Evolutionary conservation across 2,797 vertebrate genomes (phyloP), one percentile per base, ranked within the genome.

Genomic region (Cyclura pinguis): DNA sequence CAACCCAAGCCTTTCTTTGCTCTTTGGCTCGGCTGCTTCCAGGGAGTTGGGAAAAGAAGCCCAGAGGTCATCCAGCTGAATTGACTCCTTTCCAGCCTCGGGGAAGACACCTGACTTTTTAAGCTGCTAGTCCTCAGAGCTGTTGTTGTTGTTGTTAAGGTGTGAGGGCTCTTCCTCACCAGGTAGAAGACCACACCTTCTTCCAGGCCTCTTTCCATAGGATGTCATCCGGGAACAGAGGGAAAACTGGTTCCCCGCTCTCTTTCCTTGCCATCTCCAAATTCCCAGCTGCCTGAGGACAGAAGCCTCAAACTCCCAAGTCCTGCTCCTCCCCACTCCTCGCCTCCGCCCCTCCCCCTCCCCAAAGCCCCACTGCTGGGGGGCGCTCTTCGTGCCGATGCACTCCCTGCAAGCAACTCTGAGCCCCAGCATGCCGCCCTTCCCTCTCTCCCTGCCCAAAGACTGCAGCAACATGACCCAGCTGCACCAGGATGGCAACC

Each of bases 401-500:
- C 62, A 13, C 47, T 5, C 32, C n/a, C 35, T 4, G 12, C 47
- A 10, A 27, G 32, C 7, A 1, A 6, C 18, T 1, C 55, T 18
- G 83, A 67, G 10, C 24, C 9, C 27, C 16, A 2, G n/a, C 29
- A 6, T 6, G 32, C 1, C 47, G 12, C 2, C n/a, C 13, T 7
- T 20, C 27, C 35, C 24, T 0, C 1, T 1, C 12, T 32, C 88
- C 4, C 0, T 50, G 78, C 57, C 14, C 18, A 35, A 64, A 2
- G 42, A 80, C 1, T 97, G 96, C 89, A 80, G 85, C 83, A 96
- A 96, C 88, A 88, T 96, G 74, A 96, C 95, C 0, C 93, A 93
- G 2, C 94, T 97, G 18, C 94, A 59, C 52, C 92, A 89, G 72
- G 95, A 96, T 0, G 97, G 98, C 42, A 98, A 96, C 32, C 98